Conservation (phyloP, 1,140 invertebrate species). For the Anastatus disparis region DNA sequence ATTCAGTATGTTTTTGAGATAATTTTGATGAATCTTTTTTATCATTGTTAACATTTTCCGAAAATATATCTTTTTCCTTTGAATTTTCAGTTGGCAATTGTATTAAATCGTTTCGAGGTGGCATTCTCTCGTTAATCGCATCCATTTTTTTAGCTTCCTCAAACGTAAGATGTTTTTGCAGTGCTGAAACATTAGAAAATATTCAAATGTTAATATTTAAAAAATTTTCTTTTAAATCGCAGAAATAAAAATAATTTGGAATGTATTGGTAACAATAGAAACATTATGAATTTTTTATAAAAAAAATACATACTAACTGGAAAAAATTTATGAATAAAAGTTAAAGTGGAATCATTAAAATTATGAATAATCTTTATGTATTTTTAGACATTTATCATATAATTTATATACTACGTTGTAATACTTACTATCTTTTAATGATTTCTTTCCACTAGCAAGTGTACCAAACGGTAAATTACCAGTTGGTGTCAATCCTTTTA, state of each 20-base stretch:
- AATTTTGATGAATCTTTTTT: too few species aligned
- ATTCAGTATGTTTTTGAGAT: too few species aligned
- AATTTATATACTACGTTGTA: not conserved
- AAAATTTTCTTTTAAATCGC: not conserved
- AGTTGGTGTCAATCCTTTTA: slow-evolving; percentile 31
- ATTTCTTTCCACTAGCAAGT: slow-evolving; percentile 20
- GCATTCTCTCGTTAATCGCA: slow-evolving; percentile 30
- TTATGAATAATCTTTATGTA: not conserved
- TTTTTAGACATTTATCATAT: not conserved
- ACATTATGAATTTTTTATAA: not conserved
- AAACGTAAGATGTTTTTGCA: slow-evolving; percentile 16
- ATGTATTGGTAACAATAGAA: not conserved
- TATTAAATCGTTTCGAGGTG: too few species aligned
- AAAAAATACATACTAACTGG: not conserved
- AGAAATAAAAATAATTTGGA: not conserved
- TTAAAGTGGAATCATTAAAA: not conserved
- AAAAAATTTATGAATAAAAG: too few species aligned
- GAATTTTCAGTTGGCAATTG: too few species aligned
- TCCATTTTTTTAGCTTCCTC: slow-evolving; percentile 23
- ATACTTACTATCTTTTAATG: slow-evolving; percentile 14
- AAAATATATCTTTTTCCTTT: too few species aligned
- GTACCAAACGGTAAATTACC: slow-evolving; percentile 24
- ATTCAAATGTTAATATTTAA: not conserved
- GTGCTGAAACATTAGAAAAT: not conserved
- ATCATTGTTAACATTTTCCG: too few species aligned